phyloP scores from a whole-genome alignment of 2,888 invertebrate genomes.

The Uropetala carovei region DNA sequence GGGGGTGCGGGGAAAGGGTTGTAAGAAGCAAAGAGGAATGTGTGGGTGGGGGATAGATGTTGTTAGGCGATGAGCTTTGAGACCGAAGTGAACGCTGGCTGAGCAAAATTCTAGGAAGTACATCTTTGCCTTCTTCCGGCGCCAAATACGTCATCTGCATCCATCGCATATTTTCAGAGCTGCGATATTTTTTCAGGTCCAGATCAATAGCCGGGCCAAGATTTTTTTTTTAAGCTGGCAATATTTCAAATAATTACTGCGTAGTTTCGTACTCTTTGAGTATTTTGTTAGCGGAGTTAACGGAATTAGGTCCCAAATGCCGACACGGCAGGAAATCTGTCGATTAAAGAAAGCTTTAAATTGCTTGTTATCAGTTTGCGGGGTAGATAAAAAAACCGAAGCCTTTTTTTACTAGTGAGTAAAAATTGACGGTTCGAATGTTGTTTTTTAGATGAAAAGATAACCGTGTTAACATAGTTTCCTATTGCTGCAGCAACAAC shows the following conservation, averaged over 20 bases:
- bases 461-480: no score
- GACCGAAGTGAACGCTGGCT: neutral
- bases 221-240: neutral
- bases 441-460: no score
- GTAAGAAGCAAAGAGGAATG: neutral
- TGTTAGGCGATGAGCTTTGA: slow-evolving; percentile 37
- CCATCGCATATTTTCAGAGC: slow-evolving; percentile 52
- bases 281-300: no score
- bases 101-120: slow-evolving; percentile 49
- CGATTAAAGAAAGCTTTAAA: no score
- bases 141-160: slow-evolving; percentile 26
- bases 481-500: no score
- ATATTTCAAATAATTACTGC: neutral
- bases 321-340: no score
- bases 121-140: slow-evolving; percentile 56
- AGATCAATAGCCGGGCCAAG: slow-evolving; percentile 29
- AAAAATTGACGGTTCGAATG: no score
- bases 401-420: no score
- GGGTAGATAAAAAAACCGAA: no score
- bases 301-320: no score
- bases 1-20: neutral
- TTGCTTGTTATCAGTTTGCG: no score
- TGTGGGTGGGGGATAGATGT: neutral
- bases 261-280: neutral
- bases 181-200: slow-evolving; percentile 5